Evolutionary conservation across 2,113 vertebrate species (phyloP), one percentile per base, ranked within the genome.

Genomic region (Epinephelus fuscoguttatus): DNA sequence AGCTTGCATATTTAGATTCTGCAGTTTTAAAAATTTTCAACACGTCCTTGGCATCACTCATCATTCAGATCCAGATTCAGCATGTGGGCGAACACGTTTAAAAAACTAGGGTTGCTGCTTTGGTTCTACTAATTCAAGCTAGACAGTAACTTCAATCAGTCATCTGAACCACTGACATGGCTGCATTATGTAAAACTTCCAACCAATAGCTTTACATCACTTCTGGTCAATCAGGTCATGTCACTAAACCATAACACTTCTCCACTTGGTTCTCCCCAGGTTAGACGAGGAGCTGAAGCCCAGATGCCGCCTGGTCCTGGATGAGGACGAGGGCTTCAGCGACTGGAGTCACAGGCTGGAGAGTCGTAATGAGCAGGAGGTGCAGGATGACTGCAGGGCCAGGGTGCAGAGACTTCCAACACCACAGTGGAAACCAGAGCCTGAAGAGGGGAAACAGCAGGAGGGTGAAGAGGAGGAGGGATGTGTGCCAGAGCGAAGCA

Each of bases 271-370:
- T 53, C 21, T 45, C 42, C 42, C 68, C 90, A 96, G 96, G 85
- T 88, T 83, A 57, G 92, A 94, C 10, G 81, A 80, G 57, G 89
- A 93, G 40, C 89, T 94, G 62, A 96, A 96, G 86, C 92, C 96
- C 21, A 74, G 91, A 0, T 91, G 92, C 60, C 74, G 89, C 33
- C 81, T 90, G 0, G 96, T 96, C 53, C 83, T 95, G 90, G 97
- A 98, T 10, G 97, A 98, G 68, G 97, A 98, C 1, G 97, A 99
- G 70, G 97, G 97, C 3, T 98, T 98, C 89, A 95, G 97, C 0
- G 97, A 98, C 91, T 98, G 97, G 97, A 96, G 96, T 49, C 97
- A 97, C 91, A 96, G 95, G 81, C 50, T 96, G 0, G 96, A 96
- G 91, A 96, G 90, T 62, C 94, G 88, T 27, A 95, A 70, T 17